phyloP scores from a whole-genome alignment of 2,113 vertebrate species.

The Ptilorrhoa leucosticta region DNA sequence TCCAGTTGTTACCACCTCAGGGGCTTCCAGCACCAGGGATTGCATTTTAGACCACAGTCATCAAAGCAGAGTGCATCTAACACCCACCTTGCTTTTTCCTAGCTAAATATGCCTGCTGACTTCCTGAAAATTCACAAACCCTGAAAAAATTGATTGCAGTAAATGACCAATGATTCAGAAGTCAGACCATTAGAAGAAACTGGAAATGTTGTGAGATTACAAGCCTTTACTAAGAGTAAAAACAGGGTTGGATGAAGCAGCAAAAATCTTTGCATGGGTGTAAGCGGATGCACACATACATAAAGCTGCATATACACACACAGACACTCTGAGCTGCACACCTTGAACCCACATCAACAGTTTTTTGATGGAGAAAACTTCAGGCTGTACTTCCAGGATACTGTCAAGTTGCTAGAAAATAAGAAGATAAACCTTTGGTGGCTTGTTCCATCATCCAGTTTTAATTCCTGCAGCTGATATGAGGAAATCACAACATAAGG shows the following conservation, averaged over 20 bases:
- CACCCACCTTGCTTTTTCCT: background rate
- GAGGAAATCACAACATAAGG: background rate
- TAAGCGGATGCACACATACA: rapidly evolving
- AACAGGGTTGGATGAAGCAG: background rate
- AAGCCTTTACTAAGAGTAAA: background rate
- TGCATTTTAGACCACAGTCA: background rate
- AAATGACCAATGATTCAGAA: background rate
- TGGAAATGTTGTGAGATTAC: background rate
- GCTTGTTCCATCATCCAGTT: background rate
- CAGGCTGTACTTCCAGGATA: background rate
- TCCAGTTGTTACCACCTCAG: background rate
- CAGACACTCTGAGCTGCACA: rapidly evolving
- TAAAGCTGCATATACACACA: rapidly evolving
- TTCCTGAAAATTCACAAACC: background rate
- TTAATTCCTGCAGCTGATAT: background rate
- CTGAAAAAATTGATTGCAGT: background rate
- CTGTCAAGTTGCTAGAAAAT: background rate
- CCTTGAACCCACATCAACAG: background rate
- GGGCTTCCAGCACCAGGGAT: background rate
- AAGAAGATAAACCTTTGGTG: background rate
- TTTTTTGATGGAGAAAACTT: background rate
- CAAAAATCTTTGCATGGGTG: background rate
- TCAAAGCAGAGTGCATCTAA: background rate
- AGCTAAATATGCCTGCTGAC: rapidly evolving
- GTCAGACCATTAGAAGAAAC: background rate